phyloP scores from a whole-genome alignment of 2,797 vertebrate genomes.

The Tauraco hartlaubi region DNA sequence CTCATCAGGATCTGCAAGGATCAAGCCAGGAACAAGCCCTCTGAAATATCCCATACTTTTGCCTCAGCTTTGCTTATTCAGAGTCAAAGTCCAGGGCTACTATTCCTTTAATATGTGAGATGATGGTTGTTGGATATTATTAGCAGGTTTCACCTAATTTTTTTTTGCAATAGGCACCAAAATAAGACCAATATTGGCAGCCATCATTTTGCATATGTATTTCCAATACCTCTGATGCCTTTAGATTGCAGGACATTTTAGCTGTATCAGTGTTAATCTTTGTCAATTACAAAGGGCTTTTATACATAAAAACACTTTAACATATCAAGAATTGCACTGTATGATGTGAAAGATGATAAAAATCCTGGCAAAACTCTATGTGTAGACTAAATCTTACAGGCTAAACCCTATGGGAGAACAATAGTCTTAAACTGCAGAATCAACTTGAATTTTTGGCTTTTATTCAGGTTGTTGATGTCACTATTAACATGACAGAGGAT shows the following conservation, averaged over 20 bases:
- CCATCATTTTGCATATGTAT: neutral
- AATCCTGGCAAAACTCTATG: neutral
- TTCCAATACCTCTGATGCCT: neutral
- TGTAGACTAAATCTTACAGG: neutral
- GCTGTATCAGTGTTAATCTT: neutral
- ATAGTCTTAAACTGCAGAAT: constrained; percentile 59
- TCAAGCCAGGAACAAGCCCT: neutral
- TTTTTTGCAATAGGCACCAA: neutral
- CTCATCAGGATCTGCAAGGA: neutral
- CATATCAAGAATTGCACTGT: neutral
- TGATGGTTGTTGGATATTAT: neutral
- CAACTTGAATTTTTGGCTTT: constrained; percentile 61
- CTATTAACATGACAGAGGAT: constrained; percentile 51
- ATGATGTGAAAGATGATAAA: neutral
- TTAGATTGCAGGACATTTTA: neutral
- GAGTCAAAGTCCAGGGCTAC: neutral
- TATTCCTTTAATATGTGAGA: neutral
- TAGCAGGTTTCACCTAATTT: neutral
- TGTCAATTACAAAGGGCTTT: neutral
- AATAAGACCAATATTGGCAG: neutral
- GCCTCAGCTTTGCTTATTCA: neutral
- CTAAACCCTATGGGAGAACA: constrained; percentile 14
- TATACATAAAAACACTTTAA: neutral
- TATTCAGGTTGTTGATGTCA: constrained; percentile 65
- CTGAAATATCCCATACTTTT: neutral